phyloP scores from a whole-genome alignment of 1,140 invertebrate genomes.

The Oppia nitens region DNA sequence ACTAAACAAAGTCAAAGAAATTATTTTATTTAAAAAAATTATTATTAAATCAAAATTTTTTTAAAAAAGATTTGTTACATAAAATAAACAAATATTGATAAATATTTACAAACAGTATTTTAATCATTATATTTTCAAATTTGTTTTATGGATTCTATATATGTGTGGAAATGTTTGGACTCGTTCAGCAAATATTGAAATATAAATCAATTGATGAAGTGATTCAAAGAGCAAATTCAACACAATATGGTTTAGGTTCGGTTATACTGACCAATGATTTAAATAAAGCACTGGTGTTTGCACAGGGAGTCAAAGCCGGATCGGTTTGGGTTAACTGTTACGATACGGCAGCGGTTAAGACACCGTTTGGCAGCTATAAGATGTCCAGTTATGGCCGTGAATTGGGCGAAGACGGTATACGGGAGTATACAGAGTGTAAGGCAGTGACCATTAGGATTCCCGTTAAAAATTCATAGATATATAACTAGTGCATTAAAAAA shows the following conservation, averaged over 20 bases:
- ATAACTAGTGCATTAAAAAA: too few species aligned
- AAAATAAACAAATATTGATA: too few species aligned
- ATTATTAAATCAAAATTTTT: too few species aligned
- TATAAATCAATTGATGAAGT: slow-evolving; percentile 79
- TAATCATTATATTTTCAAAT: too few species aligned
- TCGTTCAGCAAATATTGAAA: slow-evolving; percentile 86
- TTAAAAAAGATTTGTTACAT: too few species aligned
- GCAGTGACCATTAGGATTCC: slow-evolving; percentile 9
- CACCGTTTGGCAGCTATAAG: slow-evolving; percentile 79
- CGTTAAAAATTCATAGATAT: too few species aligned
- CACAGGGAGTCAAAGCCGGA: slow-evolving; percentile 64
- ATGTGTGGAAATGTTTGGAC: slow-evolving; percentile 98
- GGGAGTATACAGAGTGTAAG: slow-evolving; percentile 19
- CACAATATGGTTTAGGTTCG: slow-evolving; percentile 79
- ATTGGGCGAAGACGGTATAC: slow-evolving; percentile 21
- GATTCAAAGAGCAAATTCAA: slow-evolving; percentile 70
- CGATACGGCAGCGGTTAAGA: slow-evolving; percentile 52
- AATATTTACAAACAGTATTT: too few species aligned
- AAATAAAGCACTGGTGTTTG: slow-evolving; percentile 37
- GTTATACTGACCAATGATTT: slow-evolving; percentile 56
- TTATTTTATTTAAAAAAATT: too few species aligned
- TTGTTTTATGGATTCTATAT: too few species aligned
- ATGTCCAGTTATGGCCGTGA: slow-evolving; percentile 68
- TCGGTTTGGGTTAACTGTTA: slow-evolving; percentile 91
- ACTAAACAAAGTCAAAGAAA: too few species aligned